phyloP scores from a whole-genome alignment of 2,888 invertebrate genomes.

The Philaethria dido region DNA sequence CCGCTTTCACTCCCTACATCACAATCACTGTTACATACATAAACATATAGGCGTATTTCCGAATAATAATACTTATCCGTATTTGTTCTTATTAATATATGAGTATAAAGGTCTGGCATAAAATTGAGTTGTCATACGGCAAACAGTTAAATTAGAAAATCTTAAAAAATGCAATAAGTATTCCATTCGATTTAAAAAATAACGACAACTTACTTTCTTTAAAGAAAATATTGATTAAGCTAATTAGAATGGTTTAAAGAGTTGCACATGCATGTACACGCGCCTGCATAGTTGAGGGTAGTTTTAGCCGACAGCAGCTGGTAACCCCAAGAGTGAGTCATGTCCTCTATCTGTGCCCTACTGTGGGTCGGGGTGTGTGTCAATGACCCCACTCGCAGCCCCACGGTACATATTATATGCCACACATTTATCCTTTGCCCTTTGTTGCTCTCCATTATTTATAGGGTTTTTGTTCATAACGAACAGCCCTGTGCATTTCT shows the following conservation, averaged over 20 bases:
- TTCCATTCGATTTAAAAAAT: neutral
- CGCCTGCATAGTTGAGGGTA: conserved; percentile 64
- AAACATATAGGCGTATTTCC: conserved; percentile 46
- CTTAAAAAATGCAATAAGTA: too few relatives aligned
- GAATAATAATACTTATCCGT: conserved; percentile 36
- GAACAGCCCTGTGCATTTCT: conserved; percentile 61
- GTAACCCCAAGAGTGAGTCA: conserved; percentile 80
- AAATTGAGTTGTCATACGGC: neutral
- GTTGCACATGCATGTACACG: conserved; percentile 55
- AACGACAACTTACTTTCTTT: neutral
- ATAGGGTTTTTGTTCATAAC: conserved; percentile 60
- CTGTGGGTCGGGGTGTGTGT: conserved; percentile 79
- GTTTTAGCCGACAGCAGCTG: conserved; percentile 80
- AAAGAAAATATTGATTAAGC: conserved; percentile 32
- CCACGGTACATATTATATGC: conserved; percentile 65
- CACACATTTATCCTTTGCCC: conserved; percentile 76
- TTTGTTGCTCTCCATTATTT: conserved; percentile 71
- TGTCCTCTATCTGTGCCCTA: conserved; percentile 78
- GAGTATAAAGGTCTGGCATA: neutral
- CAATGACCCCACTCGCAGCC: conserved; percentile 80
- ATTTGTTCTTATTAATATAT: conserved; percentile 11
- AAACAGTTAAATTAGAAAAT: neutral
- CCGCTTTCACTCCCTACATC: conserved; percentile 80
- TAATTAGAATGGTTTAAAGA: conserved; percentile 52
- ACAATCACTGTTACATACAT: conserved; percentile 68